Evolutionary conservation across 2,888 invertebrate species (phyloP).

Genomic region (Meghimatium bilineatum): DNA sequence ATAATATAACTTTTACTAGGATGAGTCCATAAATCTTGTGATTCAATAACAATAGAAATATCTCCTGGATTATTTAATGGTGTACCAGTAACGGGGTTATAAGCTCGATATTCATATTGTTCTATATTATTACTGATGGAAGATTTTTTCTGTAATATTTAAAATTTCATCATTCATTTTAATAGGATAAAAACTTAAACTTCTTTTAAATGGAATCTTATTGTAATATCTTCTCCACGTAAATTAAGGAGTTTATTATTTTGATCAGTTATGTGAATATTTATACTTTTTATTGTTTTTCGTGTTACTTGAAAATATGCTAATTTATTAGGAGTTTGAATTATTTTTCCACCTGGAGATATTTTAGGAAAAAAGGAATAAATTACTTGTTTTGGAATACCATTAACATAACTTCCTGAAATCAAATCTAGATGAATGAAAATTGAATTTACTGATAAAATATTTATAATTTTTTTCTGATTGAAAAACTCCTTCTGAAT

Average conservation of each 20-base stretch:
- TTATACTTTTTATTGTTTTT: conserved; percentile 37
- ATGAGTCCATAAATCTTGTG: conserved; percentile 5
- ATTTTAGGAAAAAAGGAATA: conserved; percentile 52
- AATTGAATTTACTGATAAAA: no score
- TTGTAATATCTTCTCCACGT: conserved; percentile 46
- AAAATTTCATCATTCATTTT: background rate
- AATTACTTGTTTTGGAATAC: conserved; percentile 34
- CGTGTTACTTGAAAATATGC: conserved; percentile 48
- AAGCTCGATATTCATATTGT: conserved; percentile 24
- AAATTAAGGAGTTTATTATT: conserved; percentile 44
- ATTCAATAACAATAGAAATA: conserved; percentile 7
- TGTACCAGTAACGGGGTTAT: background rate
- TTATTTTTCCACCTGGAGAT: conserved; percentile 50
- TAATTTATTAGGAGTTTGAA: conserved; percentile 48
- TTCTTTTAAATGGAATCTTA: conserved; percentile 53
- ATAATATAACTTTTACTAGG: conserved; percentile 14
- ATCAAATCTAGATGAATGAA: no score
- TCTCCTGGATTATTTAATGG: conserved; percentile 7
- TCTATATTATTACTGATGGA: conserved; percentile 6
- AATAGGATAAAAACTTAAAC: background rate
- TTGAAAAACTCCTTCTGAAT: no score
- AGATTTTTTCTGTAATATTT: background rate
- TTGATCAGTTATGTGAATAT: conserved; percentile 43
- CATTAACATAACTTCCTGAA: no score
- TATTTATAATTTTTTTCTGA: no score